Evolutionary conservation across 2,888 invertebrate genomes (phyloP).

Genomic region (Liopterus haemorrhoidalis): DNA sequence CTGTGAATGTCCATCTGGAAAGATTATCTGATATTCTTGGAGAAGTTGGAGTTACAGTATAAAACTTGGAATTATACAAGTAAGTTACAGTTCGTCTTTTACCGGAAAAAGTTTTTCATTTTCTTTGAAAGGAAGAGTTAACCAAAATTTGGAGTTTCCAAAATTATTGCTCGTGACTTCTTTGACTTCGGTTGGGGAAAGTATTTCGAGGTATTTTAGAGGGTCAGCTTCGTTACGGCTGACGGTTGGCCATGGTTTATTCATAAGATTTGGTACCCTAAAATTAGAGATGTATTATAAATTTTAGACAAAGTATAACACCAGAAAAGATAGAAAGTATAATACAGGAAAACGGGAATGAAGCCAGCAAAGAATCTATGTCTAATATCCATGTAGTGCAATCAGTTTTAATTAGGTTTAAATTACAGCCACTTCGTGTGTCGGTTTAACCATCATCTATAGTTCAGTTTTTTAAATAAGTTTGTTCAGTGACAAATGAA

Average conservation of each 20-base stretch:
- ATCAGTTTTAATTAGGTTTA: no score
- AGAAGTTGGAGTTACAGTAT: conserved; percentile 75
- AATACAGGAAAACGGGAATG: no score
- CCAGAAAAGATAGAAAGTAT: conserved; percentile 4
- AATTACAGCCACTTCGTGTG: no score
- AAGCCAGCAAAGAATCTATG: neutral
- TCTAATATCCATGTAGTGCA: no score
- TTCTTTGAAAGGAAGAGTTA: conserved; percentile 54
- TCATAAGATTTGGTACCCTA: conserved; percentile 29
- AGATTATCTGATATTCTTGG: conserved; percentile 80
- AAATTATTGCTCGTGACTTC: conserved; percentile 50
- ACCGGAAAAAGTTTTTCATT: conserved; percentile 47
- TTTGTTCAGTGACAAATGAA: no score
- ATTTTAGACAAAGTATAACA: conserved; percentile 1
- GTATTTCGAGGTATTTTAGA: conserved; percentile 51
- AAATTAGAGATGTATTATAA: conserved; percentile 19
- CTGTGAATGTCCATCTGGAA: conserved; percentile 64
- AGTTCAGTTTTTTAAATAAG: no score
- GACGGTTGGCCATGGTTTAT: conserved; percentile 10
- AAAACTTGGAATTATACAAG: no score
- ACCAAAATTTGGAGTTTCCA: conserved; percentile 58
- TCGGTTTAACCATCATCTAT: no score
- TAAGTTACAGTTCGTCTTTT: conserved; percentile 48
- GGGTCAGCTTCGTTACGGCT: conserved; percentile 38
- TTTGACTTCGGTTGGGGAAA: conserved; percentile 44